Conservation (phyloP, 2,797 vertebrate species). For the Lagocephalus sceleratus region DNA sequence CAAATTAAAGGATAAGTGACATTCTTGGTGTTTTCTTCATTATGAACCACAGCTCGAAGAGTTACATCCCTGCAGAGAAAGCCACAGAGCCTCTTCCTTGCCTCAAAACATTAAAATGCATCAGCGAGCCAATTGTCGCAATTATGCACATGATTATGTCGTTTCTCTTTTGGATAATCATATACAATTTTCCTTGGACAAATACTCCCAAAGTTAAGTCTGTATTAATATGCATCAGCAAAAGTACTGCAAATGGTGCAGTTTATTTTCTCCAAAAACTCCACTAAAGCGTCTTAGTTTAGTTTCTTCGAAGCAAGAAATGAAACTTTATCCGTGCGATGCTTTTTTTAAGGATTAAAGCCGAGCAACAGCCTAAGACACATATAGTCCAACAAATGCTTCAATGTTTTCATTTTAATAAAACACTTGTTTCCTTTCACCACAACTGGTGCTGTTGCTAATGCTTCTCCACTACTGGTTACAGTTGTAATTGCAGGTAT, state of each 20-base stretch:
- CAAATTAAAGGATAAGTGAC: neutral
- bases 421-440: neutral
- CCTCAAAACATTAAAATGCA: neutral
- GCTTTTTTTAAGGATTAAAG: conserved; percentile 6
- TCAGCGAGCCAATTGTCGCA: neutral
- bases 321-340: neutral
- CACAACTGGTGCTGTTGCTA: neutral
- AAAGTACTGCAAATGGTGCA: neutral
- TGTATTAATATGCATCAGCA: neutral
- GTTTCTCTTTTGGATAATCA: neutral
- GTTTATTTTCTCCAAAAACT: neutral
- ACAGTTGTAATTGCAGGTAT: conserved; percentile 4
- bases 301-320: neutral
- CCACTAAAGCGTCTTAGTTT: neutral
- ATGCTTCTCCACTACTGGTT: neutral
- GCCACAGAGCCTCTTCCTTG: neutral
- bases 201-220: neutral
- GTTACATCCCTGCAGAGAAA: neutral
- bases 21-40: neutral
- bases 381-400: neutral
- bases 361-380: neutral
- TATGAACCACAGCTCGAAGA: neutral
- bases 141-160: neutral
- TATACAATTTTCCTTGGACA: neutral
- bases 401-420: neutral